Base-by-base conservation (phyloP, 2,797 vertebrate genomes). In the Ataeniobius toweri region DNA sequence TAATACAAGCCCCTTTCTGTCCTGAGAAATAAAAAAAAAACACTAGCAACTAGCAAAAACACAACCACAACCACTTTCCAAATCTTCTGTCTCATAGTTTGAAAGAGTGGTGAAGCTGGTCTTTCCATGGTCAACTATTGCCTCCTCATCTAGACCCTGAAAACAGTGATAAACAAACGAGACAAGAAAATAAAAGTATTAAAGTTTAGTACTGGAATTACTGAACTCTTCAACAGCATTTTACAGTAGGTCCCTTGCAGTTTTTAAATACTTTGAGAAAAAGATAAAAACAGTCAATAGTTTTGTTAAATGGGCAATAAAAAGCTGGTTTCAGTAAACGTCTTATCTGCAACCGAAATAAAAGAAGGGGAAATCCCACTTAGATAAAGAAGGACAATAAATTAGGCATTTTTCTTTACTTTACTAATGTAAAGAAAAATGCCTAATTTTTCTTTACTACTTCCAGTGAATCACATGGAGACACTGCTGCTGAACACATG, bases 41-140 rank as follows among this genome's bases (percentile, higher is more conserved):
- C 59, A 51, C 36, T 77, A 20, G 68, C 74, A 68, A 84, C 46
- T 31, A 31, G 31, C 31, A 31, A 31, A 31, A 31, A 31, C 31
- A 31, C 31, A 31, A 31, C 31, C 31, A n/a, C n/a, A n/a, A n/a
- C n/a, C n/a, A 99, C 98, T 98, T 92, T 99, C 97, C 89, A 98
- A 92, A 76, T 99, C 98, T 85, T 99, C 98, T 74, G 92, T 97
- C 91, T 98, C 98, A 82, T 97, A 97, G 94, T 97, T 97, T 79
- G 97, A 96, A 75, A 96, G 97, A 85, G 96, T 96, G 76, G 96
- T 95, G 89, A 97, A 98, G 91, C 97, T 98, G 89, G 94, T 96
- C 96, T 99, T 99, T 81, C 98, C 98, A 77, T 97, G 96, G 96
- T 99, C 98, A 87, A 99, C 96, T 83, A 99, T 80, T n/a, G 97